Conservation (phyloP, 2,888 invertebrate species). For the Coronaproctus castanopsis region DNA sequence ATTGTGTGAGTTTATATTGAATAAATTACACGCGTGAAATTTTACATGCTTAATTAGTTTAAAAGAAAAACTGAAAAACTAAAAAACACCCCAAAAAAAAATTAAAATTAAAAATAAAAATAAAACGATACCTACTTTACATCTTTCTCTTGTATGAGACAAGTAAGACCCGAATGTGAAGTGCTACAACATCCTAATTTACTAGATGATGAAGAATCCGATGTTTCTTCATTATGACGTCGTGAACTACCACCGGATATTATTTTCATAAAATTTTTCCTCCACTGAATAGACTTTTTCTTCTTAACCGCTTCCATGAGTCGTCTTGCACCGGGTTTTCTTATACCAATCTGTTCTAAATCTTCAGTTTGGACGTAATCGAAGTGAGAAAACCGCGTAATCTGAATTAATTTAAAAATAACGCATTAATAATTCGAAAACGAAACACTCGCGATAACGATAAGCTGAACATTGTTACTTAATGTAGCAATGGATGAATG, state of each 20-base stretch:
- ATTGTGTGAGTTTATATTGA: no score
- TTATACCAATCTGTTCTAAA: slow-evolving; percentile 81
- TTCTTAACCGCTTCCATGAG: slow-evolving; percentile 82
- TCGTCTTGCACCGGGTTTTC: slow-evolving; percentile 77
- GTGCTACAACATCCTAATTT: slow-evolving; percentile 14
- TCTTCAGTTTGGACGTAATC: slow-evolving; percentile 92
- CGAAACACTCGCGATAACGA: no score
- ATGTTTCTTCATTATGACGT: background rate
- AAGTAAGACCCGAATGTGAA: slow-evolving; percentile 36
- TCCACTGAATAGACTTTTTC: slow-evolving; percentile 59
- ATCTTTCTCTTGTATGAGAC: slow-evolving; percentile 67
- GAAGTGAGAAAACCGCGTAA: slow-evolving; percentile 84
- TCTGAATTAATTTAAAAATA: slow-evolving; percentile 27
- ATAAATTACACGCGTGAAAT: no score
- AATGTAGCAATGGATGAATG: background rate
- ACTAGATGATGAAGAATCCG: background rate
- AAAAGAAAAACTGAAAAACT: no score
- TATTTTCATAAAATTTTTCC: slow-evolving; percentile 59
- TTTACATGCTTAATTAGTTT: no score
- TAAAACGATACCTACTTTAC: slow-evolving; percentile 39
- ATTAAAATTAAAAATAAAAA: no score
- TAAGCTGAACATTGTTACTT: no score
- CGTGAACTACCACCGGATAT: slow-evolving; percentile 28
- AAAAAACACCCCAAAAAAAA: no score
- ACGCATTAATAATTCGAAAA: background rate